These are phyloP conservation scores for Lycodopsis pacificus DNA, from an alignment of 2,797 vertebrate genomes.

Conservation along the genomic window DNA sequence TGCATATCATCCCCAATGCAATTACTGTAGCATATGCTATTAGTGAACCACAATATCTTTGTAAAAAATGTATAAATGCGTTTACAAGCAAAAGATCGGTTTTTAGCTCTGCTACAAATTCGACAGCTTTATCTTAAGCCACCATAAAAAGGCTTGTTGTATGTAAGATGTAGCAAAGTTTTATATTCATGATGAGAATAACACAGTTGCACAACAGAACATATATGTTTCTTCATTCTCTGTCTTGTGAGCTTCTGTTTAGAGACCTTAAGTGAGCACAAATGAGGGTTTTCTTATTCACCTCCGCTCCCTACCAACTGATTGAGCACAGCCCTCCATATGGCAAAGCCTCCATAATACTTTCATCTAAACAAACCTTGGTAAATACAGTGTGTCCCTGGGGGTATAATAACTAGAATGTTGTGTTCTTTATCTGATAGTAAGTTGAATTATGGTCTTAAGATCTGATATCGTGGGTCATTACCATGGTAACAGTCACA, in stretches of 20 bases:
- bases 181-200: not conserved
- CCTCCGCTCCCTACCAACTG: not conserved
- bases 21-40: not conserved
- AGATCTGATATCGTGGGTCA: slow-evolving; percentile 22
- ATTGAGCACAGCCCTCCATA: no score
- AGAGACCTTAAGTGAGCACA: not conserved
- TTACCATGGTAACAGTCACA: slow-evolving; percentile 25
- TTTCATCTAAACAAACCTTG: not conserved
- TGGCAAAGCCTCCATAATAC: not conserved
- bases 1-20: not conserved
- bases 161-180: no score
- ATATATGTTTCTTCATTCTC: no score
- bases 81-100: not conserved
- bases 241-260: slow-evolving; percentile 5
- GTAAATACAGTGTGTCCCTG: not conserved
- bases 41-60: not conserved
- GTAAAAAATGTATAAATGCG: not conserved
- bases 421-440: not conserved
- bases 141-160: no score
- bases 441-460: slow-evolving; percentile 1
- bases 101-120: not conserved
- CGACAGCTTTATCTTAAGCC: no score
- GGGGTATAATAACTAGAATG: not conserved
- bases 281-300: not conserved
- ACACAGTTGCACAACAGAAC: not conserved